These are phyloP conservation scores for Parauchenoglanis ngamensis DNA, from an alignment of 2,797 vertebrate genomes.

Conservation along the genomic window DNA sequence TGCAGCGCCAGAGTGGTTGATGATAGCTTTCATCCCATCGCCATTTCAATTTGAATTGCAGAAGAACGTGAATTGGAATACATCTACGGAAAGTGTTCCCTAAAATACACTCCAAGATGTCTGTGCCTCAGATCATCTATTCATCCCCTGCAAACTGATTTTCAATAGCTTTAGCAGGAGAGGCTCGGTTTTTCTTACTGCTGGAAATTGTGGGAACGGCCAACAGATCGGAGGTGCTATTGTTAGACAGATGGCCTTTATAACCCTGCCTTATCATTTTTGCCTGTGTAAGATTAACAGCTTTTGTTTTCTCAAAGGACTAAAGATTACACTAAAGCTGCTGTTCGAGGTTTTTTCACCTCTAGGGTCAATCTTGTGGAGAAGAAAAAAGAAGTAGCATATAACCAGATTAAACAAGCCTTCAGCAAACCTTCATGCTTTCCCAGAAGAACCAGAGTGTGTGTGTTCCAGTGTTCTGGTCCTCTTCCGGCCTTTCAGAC, in stretches of 20 bases:
- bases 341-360: conserved; percentile 14
- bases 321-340: conserved; percentile 24
- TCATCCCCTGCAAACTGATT: conserved; percentile 25
- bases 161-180: conserved; percentile 39
- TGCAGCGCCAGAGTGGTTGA: conserved; percentile 72
- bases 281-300: conserved; percentile 11
- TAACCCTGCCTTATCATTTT: conserved; percentile 34
- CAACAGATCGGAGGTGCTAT: conserved; percentile 30
- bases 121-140: conserved; percentile 32
- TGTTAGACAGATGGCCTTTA: conserved; percentile 39
- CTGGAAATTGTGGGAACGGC: conserved; percentile 35
- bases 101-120: conserved; percentile 36
- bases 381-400: not conserved
- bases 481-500: conserved; percentile 1
- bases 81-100: conserved; percentile 36
- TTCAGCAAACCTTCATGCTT: not conserved
- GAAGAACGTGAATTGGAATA: conserved; percentile 39
- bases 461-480: not conserved
- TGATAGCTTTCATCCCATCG: conserved; percentile 56
- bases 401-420: not conserved
- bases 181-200: conserved; percentile 19
- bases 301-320: conserved; percentile 20
- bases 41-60: conserved; percentile 31
- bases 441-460: not conserved
- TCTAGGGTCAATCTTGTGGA: conserved; percentile 4